A percentile compares a stretch with the other conserved stretches of the same genome.
Evolutionary conservation across 2,113 vertebrate genomes (phyloP).

Genomic region (Chamaea fasciata): DNA sequence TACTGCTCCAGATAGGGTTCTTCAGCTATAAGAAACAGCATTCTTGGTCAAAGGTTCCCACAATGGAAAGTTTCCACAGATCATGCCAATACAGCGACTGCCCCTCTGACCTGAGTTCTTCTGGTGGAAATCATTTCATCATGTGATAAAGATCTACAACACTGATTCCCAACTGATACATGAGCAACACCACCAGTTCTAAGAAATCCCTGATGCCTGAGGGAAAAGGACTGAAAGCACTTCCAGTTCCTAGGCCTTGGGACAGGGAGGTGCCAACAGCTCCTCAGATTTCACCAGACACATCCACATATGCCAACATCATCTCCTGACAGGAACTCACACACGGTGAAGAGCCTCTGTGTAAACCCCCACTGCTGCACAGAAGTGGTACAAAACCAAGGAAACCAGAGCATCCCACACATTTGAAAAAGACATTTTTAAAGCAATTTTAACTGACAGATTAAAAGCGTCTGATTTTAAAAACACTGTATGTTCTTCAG

Average conservation of each 20-base stretch:
- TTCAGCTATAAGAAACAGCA: not conserved
- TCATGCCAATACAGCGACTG: not conserved
- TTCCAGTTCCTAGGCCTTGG: not conserved
- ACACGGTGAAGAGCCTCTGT: not conserved
- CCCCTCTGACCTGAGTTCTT: not conserved
- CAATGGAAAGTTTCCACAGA: not conserved
- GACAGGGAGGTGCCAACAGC: not conserved
- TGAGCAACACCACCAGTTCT: accelerated
- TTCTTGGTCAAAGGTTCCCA: not conserved
- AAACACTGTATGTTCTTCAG: not conserved
- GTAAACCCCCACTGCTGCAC: not conserved
- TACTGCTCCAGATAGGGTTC: not conserved
- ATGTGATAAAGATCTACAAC: not conserved
- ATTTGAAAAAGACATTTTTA: not conserved
- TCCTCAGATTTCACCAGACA: not conserved
- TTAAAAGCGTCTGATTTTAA: not conserved
- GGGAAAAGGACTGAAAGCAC: not conserved
- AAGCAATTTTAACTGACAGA: not conserved
- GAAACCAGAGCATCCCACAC: not conserved
- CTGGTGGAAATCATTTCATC: not conserved
- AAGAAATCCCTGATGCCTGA: not conserved
- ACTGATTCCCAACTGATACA: not conserved
- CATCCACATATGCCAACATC: accelerated
- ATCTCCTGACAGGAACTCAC: not conserved
- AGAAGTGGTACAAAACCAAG: not conserved